These are phyloP conservation scores for Stenolophus ochropezus DNA, from an alignment of 2,888 invertebrate species.

Conservation along the genomic window DNA sequence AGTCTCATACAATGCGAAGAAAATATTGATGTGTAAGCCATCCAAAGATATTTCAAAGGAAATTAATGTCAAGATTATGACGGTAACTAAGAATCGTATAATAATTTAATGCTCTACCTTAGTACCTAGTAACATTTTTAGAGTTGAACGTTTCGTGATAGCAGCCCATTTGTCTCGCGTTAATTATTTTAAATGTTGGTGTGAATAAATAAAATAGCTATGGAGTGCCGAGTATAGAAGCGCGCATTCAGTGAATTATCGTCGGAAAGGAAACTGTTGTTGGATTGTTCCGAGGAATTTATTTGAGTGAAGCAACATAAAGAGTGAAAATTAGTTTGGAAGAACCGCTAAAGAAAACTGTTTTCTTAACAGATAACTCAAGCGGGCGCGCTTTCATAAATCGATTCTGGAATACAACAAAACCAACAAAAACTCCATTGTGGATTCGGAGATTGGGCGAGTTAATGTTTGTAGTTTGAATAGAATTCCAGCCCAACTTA, in stretches of 20 bases:
- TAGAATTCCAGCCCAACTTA: conserved; percentile 40
- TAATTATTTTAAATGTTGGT: conserved; percentile 48
- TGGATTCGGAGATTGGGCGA: conserved; percentile 35
- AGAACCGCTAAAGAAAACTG: conserved; percentile 53
- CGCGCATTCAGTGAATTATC: neutral
- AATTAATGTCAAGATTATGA: neutral
- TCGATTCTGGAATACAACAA: conserved; percentile 43
- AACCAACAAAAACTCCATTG: conserved; percentile 51
- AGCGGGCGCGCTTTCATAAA: conserved; percentile 49
- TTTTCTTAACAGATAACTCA: conserved; percentile 57
- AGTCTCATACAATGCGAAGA: too few species aligned
- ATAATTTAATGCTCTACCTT: neutral
- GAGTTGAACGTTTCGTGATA: conserved; percentile 40
- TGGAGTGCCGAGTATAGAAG: neutral
- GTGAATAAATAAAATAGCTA: conserved; percentile 45
- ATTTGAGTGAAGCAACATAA: conserved; percentile 36
- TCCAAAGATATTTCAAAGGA: too few species aligned
- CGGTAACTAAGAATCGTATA: neutral
- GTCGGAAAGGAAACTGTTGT: neutral
- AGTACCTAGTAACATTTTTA: neutral
- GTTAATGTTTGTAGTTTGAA: conserved; percentile 53
- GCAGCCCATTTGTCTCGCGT: conserved; percentile 30
- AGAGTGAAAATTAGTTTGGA: conserved; percentile 46
- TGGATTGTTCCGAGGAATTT: neutral
- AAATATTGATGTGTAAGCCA: too few species aligned